These are phyloP conservation scores for Eptatretus atami DNA, from an alignment of 2,797 vertebrate species.

Conservation along the genomic window DNA sequence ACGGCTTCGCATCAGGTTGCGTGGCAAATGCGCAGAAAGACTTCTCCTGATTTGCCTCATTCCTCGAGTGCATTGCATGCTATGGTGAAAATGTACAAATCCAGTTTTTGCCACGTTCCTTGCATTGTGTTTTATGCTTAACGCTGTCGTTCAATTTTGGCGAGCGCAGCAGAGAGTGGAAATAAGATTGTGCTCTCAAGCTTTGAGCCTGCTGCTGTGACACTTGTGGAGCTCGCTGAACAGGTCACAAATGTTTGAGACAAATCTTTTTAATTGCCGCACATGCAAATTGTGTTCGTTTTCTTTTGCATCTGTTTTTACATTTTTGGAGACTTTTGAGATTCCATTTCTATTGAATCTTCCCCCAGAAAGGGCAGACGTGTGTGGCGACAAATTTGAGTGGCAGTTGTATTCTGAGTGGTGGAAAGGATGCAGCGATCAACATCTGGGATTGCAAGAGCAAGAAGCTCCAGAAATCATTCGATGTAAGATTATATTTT, in stretches of 20 bases:
- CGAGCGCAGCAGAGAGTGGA: conserved; percentile 46
- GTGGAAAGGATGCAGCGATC: conserved; percentile 49
- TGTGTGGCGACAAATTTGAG: conserved; percentile 44
- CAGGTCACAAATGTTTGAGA: conserved; percentile 32
- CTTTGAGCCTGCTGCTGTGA: conserved; percentile 39
- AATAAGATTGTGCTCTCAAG: conserved; percentile 74
- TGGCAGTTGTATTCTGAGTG: conserved; percentile 45
- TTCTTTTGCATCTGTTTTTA: background rate
- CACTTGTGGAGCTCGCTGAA: conserved; percentile 51
- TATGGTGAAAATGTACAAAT: background rate
- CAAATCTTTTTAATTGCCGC: conserved; percentile 9
- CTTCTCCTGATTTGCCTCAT: background rate
- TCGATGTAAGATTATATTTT: conserved; percentile 26
- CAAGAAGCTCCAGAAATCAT: conserved; percentile 37
- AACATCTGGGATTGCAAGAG: conserved; percentile 91
- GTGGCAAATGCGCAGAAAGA: background rate
- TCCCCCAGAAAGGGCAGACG: conserved; percentile 47
- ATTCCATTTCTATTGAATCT: background rate
- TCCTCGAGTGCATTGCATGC: background rate
- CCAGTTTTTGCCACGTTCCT: conserved; percentile 12
- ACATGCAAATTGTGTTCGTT: conserved; percentile 11
- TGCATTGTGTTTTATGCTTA: conserved; percentile 8
- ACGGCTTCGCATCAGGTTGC: no score
- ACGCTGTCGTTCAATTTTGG: conserved; percentile 49
- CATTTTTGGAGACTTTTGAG: conserved; percentile 2